These are phyloP conservation scores for Phengaris alcon DNA, from an alignment of 2,888 invertebrate species.

Conservation along the genomic window DNA sequence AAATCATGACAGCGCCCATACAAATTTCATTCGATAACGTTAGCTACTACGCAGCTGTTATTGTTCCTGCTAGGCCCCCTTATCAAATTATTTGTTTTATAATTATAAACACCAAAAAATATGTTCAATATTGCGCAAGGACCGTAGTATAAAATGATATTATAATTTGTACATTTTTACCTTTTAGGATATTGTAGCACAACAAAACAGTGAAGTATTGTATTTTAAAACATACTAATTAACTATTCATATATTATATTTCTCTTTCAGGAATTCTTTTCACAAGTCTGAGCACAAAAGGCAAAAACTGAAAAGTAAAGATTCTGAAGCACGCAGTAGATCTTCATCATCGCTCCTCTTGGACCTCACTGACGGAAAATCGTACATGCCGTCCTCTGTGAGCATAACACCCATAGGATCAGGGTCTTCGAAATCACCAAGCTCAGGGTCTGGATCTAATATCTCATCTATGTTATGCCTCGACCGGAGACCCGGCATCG, in stretches of 20 bases:
- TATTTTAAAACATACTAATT: background rate
- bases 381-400: slow-evolving; percentile 74
- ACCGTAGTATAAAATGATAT: too few relatives aligned
- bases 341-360: slow-evolving; percentile 67
- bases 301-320: slow-evolving; percentile 81
- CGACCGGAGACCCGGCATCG: slow-evolving; percentile 87
- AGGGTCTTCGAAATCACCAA: slow-evolving; percentile 79
- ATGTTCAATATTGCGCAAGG: too few relatives aligned
- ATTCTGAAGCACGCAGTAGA: slow-evolving; percentile 70
- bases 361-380: slow-evolving; percentile 78
- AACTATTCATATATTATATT: background rate
- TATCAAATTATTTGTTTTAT: too few relatives aligned
- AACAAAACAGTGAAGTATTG: too few relatives aligned
- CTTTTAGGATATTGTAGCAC: too few relatives aligned
- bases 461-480: slow-evolving; percentile 81
- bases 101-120: too few relatives aligned
- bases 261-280: slow-evolving; percentile 75
- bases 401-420: slow-evolving; percentile 74
- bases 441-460: slow-evolving; percentile 80
- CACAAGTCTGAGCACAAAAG: slow-evolving; percentile 79
- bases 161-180: too few relatives aligned
- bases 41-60: too few relatives aligned
- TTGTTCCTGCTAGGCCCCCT: too few relatives aligned
- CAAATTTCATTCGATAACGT: too few relatives aligned
- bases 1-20: too few relatives aligned